Base-by-base conservation (phyloP, 2,797 vertebrate species). In the Lemur catta region DNA sequence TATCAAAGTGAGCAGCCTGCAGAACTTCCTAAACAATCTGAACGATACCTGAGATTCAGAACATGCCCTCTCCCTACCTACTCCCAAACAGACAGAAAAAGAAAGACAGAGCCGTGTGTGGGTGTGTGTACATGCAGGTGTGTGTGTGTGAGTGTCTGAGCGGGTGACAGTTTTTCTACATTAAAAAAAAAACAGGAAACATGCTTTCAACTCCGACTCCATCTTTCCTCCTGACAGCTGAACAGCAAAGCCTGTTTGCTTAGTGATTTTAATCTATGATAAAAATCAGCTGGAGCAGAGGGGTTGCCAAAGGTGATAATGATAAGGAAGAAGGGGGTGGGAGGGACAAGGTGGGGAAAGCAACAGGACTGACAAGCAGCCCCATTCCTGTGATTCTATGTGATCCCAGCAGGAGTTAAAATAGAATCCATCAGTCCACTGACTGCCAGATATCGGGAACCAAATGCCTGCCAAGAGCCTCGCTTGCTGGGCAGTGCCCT, bases 1-100 rank as follows among this genome's bases (percentile, higher is more conserved):
- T 98, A 99, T 99, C 99, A 98, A 98, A 97, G 97, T 69, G 79
- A 98, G 98, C 97, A 98, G 98, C 98, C 98, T 98, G 99, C 98
- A 99, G 98, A 97, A 52, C 95, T 98, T 98, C 61, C 96, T 97
- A 97, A 98, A 98, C 98, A 97, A 97, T 89, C 91, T 91, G 79
- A 98, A 96, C 97, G 96, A 97, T 94, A 75, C 86, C 97, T 75
- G 78, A 91, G 95, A 97, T 89, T 94, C 52, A 87, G 95, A 98
- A 94, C 89, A 97, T 76, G 86, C 93, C 89, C 81, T 41, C 30
- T 22, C 71, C 52, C 89, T 76, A 87, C 97, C 46, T 79, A 98
- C 87, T 67, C 48, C 7, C 65, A 89, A 88, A 84, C n/a, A 88
- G 89, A 55, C 57, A 88, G 61, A 95, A 65, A 43, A 43, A 67